Evolutionary conservation across 2,888 invertebrate species (phyloP).

Genomic region (Xylocampa areola): DNA sequence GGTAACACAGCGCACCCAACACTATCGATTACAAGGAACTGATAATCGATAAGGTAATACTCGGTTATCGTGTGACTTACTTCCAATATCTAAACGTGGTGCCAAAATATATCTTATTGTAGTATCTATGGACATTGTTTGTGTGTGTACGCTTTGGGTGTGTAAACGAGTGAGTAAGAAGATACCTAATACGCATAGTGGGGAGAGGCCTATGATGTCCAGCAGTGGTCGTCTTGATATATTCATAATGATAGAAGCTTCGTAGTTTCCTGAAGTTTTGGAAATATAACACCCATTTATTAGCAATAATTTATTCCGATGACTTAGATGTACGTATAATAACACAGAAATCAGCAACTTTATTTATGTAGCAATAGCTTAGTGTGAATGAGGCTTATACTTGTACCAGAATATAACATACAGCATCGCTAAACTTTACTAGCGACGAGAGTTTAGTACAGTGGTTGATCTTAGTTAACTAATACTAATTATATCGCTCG

Average conservation of each 20-base stretch:
- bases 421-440: slow-evolving; percentile 34
- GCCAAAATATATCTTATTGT: slow-evolving; percentile 63
- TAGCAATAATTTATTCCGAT: slow-evolving; percentile 16
- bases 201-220: no score
- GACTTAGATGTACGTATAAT: slow-evolving; percentile 5
- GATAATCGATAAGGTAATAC: slow-evolving; percentile 57
- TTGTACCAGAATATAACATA: slow-evolving; percentile 16
- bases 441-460: slow-evolving; percentile 30
- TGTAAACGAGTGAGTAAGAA: slow-evolving; percentile 11
- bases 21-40: slow-evolving; percentile 59
- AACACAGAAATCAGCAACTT: slow-evolving; percentile 1
- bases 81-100: slow-evolving; percentile 61
- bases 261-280: no score
- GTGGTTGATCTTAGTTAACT: slow-evolving; percentile 13
- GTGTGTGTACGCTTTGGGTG: slow-evolving; percentile 18
- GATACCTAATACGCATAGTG: neutral
- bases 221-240: no score
- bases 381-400: no score
- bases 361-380: no score
- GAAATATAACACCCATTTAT: neutral
- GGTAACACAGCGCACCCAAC: slow-evolving; percentile 53
- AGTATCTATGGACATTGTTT: slow-evolving; percentile 30
- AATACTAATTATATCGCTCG: slow-evolving; percentile 44
- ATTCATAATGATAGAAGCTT: no score
- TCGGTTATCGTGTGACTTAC: slow-evolving; percentile 60